Conservation (phyloP, 2,113 vertebrate genomes). For the Sphyrna mokarran region DNA sequence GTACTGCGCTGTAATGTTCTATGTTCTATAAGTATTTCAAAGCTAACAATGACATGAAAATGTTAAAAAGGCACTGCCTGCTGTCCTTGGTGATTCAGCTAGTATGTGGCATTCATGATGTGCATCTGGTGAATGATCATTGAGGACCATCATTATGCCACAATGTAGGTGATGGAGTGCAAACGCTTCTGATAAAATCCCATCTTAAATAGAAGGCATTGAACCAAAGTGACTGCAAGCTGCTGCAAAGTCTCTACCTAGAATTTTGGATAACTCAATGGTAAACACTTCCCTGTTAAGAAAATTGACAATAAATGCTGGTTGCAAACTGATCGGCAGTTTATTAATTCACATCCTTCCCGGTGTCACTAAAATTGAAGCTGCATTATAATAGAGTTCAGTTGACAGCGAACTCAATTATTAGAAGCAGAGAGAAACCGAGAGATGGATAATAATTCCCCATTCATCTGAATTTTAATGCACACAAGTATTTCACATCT, state of each 20-base stretch:
- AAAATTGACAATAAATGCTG: background rate
- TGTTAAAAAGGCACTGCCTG: background rate
- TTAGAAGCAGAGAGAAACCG: background rate
- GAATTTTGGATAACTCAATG: background rate
- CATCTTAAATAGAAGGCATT: background rate
- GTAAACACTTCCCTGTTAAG: background rate
- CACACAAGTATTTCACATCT: background rate
- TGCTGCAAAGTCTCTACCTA: background rate
- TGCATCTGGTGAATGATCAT: background rate
- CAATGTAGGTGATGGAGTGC: background rate
- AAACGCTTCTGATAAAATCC: background rate
- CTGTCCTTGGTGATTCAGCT: background rate
- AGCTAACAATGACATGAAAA: background rate
- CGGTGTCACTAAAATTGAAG: background rate
- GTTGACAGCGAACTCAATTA: background rate
- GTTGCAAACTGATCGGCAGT: background rate
- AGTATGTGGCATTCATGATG: background rate
- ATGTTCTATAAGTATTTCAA: background rate
- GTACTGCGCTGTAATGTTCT: too few relatives aligned
- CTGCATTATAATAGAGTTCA: background rate
- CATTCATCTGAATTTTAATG: constrained; percentile 2
- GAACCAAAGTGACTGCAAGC: background rate
- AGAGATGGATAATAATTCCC: background rate
- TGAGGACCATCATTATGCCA: background rate
- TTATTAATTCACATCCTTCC: background rate